Evolutionary conservation across 2,113 vertebrate genomes (phyloP), one percentile per base, ranked within the genome.

Genomic region (Myotis yumanensis): DNA sequence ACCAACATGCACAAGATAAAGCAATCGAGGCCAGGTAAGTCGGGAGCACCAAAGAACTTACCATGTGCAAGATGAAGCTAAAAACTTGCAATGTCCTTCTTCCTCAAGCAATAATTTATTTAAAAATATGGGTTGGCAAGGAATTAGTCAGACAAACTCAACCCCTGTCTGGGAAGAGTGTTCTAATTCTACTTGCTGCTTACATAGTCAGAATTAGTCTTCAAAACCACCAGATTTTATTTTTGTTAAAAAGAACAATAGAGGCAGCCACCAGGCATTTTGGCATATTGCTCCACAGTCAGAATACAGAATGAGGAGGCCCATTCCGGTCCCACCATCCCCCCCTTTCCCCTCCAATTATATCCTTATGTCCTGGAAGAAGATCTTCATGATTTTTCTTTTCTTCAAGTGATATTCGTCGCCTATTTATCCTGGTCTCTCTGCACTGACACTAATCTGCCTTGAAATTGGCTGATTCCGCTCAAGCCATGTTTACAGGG

Each of bases 391-490:
- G 87, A 96, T 96, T 98, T 97, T 95, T 97, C 83, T 96, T 93
- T 97, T 97, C 95, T 96, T 95, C 46, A 97, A 96, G 87, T 95
- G 93, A 97, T 76, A 81, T 94, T 97, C 72, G 79, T 92, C 64
- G 76, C 95, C 97, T 95, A 94, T 95, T 97, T 98, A 98, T 95
- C 96, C 96, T 85, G 87, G 96, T 97, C 96, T 98, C 96, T 95
- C 91, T 95, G 88, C 40, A 7, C 88, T 98, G 98, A 98, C 97
- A 97, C 95, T 98, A 98, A 98, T 98, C 97, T 85, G 2, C 98
- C 98, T 98, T 98, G 98, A 98, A 98, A 98, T 97, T 98, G 98
- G 96, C 96, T 98, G 97, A 97, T 98, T 98, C 96, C 91, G 75
- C 90, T 96, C 95, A 94, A 98, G 95, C 82, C 97, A 86, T 97